Base-by-base conservation (phyloP, 2,113 vertebrate genomes). In the Megaceryle maxima region DNA sequence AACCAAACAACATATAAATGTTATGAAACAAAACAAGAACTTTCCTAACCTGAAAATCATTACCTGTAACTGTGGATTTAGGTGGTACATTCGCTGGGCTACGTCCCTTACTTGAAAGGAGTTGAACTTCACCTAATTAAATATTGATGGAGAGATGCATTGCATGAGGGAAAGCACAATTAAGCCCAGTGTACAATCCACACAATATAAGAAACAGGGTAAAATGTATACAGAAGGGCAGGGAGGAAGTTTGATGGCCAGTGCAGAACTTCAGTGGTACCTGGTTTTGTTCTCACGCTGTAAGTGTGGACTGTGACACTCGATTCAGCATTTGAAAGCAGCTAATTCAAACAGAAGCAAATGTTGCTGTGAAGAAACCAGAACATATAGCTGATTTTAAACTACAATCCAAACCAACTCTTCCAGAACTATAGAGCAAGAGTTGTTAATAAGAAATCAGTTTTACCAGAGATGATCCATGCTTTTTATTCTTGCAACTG, bases 231-330 rank as follows among this genome's bases (percentile, higher is more conserved):
- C 16, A 78, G 41, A 53, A 10, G 51, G 83, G 59, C 15, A 14
- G 5, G 26, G 7, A 51, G 15, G 33, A 81, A 53, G 16, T 4
- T 15, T 13, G 13, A 93, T 53, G 66, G 56, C 29, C 44, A 17
- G 56, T 0, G 0, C 18, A 78, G 44, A 29, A 29, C 25, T 31
- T 87, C 0, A 0, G 13, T 21, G 12, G 31, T 74, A 43, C 24
- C 60, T 78, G 22, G 5, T 75, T 46, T 55, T 86, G 57, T 70
- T 93, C 59, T 79, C 0, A 0, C 0, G 0, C 56, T 60, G 2
- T 29, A 63, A 39, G 28, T 55, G 29, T 1, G 0, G 44, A 1
- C 15, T 60, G 0, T 56, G n/a, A 29, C 22, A 13, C 25, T 74
- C 55, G 22, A 57, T 83, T 92, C 51, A n/a, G 59, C 37, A 50